These are phyloP conservation scores for Ramphastos sulfuratus DNA, from an alignment of 2,113 vertebrate genomes.

Conservation along the genomic window DNA sequence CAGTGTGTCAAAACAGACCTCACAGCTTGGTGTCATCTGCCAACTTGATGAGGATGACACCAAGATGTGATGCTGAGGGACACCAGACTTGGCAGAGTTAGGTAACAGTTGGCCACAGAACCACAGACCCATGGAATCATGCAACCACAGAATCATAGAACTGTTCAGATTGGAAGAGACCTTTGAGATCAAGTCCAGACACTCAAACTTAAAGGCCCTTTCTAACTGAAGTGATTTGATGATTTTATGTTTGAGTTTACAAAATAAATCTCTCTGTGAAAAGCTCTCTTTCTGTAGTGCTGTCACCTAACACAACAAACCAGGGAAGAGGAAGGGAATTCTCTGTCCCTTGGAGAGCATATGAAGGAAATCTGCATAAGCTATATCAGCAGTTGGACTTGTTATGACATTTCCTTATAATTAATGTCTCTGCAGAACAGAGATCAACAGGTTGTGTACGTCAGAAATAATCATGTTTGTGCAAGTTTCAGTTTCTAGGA, in stretches of 20 bases:
- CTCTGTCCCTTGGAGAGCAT: background rate
- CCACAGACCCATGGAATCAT: too few species aligned
- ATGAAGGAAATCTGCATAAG: background rate
- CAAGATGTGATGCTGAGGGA: too few species aligned
- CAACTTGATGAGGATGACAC: too few species aligned
- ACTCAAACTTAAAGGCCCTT: too few species aligned
- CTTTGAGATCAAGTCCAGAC: too few species aligned
- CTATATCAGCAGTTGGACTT: background rate
- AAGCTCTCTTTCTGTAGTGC: background rate
- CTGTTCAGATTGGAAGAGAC: too few species aligned
- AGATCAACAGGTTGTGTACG: background rate
- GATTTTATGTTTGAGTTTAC: background rate
- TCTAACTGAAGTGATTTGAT: background rate
- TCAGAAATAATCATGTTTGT: constrained; percentile 8
- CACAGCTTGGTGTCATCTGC: too few species aligned
- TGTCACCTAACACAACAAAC: background rate
- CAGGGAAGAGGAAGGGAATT: background rate
- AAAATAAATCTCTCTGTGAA: background rate
- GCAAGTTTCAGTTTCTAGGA: background rate
- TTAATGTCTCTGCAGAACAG: constrained; percentile 32
- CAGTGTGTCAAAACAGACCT: too few species aligned
- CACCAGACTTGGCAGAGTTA: too few species aligned
- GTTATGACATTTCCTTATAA: background rate
- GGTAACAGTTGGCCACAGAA: too few species aligned
- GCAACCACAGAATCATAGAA: too few species aligned